Percentiles rank a stretch among this genome's conserved stretches.
phyloP scores from a whole-genome alignment of 2,888 invertebrate species.

The Philaethria dido region DNA sequence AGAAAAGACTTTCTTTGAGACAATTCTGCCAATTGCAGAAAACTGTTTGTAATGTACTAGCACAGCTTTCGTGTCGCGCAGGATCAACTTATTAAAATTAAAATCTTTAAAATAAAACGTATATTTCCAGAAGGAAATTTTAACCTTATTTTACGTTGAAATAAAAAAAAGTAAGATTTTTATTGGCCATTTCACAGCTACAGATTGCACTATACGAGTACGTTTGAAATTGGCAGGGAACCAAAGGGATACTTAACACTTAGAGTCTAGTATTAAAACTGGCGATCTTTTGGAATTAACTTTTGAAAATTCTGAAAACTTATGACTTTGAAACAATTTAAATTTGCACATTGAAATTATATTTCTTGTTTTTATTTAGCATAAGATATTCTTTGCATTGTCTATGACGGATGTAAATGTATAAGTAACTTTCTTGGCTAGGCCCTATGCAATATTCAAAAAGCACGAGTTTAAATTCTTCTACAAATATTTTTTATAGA shows the following conservation, averaged over 20 bases:
- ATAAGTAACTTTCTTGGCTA: background rate
- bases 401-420: too few species aligned
- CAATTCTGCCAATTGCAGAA: too few species aligned
- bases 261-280: conserved; percentile 9
- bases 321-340: conserved; percentile 28
- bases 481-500: too few species aligned
- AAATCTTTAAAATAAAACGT: conserved; percentile 23
- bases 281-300: conserved; percentile 10
- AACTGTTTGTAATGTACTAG: too few species aligned
- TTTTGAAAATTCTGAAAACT: background rate
- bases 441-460: too few species aligned
- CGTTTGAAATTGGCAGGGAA: conserved; percentile 25
- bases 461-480: too few species aligned
- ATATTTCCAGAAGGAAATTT: conserved; percentile 4
- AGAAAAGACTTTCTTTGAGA: too few species aligned
- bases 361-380: background rate
- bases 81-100: conserved; percentile 22
- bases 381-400: too few species aligned
- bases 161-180: conserved; percentile 24
- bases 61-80: too few species aligned
- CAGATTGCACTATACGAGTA: conserved; percentile 31
- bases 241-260: conserved; percentile 19
- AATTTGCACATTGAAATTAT: background rate
- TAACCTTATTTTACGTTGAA: conserved; percentile 22
- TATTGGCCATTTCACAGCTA: conserved; percentile 30